Percentiles rank a stretch among this genome's conserved stretches.
These are phyloP conservation scores for Sinosuthora webbiana DNA, from an alignment of 2,113 vertebrate genomes.

Conservation along the genomic window DNA sequence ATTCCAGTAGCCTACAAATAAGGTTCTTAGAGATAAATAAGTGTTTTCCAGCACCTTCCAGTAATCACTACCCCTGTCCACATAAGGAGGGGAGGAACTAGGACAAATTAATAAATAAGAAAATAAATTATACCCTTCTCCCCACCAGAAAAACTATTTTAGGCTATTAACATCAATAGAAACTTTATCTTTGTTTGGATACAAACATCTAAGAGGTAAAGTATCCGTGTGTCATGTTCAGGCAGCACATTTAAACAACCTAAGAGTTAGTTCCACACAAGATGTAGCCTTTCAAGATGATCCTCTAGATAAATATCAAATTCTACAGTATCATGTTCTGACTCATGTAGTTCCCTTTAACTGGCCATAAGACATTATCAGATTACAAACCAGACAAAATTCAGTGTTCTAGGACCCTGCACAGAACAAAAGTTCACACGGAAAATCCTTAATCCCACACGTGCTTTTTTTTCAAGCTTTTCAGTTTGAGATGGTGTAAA, in stretches of 20 bases:
- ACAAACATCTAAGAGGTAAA: constrained; percentile 23
- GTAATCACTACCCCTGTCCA: not conserved
- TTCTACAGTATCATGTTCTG: not conserved
- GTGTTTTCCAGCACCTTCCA: constrained; percentile 10
- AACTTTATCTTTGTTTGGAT: not conserved
- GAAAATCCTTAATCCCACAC: not conserved
- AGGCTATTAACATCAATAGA: not conserved
- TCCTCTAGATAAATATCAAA: not conserved
- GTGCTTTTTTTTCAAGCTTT: not conserved
- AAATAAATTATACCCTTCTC: constrained; percentile 47
- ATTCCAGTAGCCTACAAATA: not conserved
- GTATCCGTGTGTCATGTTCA: not conserved
- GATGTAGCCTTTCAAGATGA: not conserved
- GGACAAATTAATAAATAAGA: constrained; percentile 45
- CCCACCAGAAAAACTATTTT: not conserved
- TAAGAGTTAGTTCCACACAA: not conserved
- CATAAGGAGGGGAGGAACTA: not conserved
- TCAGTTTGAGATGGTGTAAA: not conserved
- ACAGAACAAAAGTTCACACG: not conserved
- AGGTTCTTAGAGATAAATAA: not conserved
- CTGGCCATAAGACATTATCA: not conserved
- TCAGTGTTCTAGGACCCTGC: not conserved
- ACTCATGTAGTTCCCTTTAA: not conserved
- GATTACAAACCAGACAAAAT: not conserved
- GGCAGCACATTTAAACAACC: not conserved